phyloP scores from a whole-genome alignment of 2,113 vertebrate species.

The Dromiciops gliroides region DNA sequence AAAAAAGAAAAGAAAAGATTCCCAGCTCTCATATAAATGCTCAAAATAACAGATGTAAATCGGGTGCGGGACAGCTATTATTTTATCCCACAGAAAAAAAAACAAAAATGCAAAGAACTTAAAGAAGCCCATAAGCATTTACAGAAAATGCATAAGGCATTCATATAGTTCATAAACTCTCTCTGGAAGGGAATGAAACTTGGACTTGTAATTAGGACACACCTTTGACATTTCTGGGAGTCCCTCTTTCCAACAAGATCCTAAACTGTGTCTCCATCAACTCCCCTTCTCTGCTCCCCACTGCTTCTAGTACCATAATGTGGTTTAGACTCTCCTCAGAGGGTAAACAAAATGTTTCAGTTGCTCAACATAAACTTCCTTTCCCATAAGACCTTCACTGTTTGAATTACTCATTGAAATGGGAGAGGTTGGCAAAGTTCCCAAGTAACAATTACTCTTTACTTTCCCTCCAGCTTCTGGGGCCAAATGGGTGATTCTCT shows the following conservation, averaged over 20 bases:
- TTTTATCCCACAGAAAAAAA: neutral
- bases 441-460: neutral
- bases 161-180: neutral
- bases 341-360: neutral
- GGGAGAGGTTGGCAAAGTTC: neutral
- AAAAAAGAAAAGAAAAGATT: no score
- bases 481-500: neutral
- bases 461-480: neutral
- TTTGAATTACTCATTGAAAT: neutral
- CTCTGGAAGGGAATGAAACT: neutral
- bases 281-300: neutral
- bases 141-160: neutral
- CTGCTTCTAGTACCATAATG: neutral
- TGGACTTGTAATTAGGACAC: neutral
- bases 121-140: neutral
- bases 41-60: neutral
- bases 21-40: neutral
- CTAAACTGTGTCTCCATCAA: neutral
- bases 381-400: neutral
- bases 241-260: neutral
- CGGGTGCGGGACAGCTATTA: neutral
- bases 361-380: neutral
- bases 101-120: neutral
- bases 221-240: neutral
- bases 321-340: neutral